phyloP scores from a whole-genome alignment of 2,797 vertebrate species.

The Ctenopoma multispine region DNA sequence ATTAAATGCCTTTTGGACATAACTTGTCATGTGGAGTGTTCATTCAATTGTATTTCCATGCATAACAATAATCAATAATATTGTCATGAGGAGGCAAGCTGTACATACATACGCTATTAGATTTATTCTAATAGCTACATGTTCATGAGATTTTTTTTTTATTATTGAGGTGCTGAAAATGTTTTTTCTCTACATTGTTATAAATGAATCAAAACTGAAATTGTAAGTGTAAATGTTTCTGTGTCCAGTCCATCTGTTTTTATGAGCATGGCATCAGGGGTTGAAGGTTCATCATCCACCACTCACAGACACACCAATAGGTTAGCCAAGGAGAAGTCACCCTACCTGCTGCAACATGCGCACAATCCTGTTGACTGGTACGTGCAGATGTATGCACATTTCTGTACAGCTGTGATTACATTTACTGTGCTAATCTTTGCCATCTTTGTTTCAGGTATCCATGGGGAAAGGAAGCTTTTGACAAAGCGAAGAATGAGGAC shows the following conservation, averaged over 20 bases:
- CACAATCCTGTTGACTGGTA: conserved; percentile 96
- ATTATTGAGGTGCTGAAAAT: no score
- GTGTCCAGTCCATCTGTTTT: conserved; percentile 50
- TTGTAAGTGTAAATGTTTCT: conserved; percentile 4
- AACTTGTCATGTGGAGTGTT: no score
- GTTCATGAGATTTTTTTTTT: no score
- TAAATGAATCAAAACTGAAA: background rate
- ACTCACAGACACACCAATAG: conserved; percentile 83
- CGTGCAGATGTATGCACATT: conserved; percentile 48
- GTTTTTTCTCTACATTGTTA: background rate
- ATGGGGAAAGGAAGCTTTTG: conserved; percentile 95
- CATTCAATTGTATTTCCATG: no score
- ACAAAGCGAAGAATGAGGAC: conserved; percentile 91
- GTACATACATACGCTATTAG: no score
- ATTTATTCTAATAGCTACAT: background rate
- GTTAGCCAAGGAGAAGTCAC: conserved; percentile 89
- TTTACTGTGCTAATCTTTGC: background rate
- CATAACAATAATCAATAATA: no score
- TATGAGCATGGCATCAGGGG: conserved; percentile 83
- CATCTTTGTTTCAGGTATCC: conserved; percentile 86
- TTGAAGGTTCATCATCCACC: conserved; percentile 44
- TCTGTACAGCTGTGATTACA: background rate
- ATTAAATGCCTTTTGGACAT: no score
- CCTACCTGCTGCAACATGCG: conserved; percentile 93
- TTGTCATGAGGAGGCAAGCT: no score